Percentiles rank a stretch among this genome's conserved stretches.
Conservation (phyloP, 2,888 invertebrate species). For the Argyra leucocephala region DNA sequence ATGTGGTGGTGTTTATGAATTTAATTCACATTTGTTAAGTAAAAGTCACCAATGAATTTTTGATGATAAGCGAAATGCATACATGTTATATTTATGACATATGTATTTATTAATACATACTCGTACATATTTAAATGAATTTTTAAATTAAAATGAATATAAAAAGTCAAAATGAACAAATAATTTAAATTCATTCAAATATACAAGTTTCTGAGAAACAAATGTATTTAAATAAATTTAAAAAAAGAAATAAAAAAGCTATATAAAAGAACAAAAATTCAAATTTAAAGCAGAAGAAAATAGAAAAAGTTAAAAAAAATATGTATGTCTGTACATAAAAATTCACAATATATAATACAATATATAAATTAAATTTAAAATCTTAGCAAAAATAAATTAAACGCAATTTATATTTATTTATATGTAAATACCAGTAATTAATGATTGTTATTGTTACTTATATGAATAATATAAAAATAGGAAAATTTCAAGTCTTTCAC, state of each 20-base stretch:
- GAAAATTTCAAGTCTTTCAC: constrained; percentile 3
- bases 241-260: background rate
- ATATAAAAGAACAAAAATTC: too few relatives aligned
- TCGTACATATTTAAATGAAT: background rate
- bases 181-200: background rate
- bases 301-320: background rate
- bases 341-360: background rate
- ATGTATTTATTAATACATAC: background rate
- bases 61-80: background rate
- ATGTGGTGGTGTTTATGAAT: constrained; percentile 91
- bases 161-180: background rate
- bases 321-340: background rate
- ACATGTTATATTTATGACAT: background rate
- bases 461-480: constrained; percentile 6
- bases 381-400: background rate
- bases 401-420: constrained; percentile 6
- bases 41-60: constrained; percentile 70
- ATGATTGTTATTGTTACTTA: constrained; percentile 6
- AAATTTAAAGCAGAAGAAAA: too few relatives aligned
- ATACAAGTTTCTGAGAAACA: background rate
- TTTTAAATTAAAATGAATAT: too few relatives aligned
- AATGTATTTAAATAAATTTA: background rate
- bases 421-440: background rate
- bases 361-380: background rate
- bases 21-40: constrained; percentile 89